Conservation (phyloP, 2,797 vertebrate species). For the Phylloscopus collybita region DNA sequence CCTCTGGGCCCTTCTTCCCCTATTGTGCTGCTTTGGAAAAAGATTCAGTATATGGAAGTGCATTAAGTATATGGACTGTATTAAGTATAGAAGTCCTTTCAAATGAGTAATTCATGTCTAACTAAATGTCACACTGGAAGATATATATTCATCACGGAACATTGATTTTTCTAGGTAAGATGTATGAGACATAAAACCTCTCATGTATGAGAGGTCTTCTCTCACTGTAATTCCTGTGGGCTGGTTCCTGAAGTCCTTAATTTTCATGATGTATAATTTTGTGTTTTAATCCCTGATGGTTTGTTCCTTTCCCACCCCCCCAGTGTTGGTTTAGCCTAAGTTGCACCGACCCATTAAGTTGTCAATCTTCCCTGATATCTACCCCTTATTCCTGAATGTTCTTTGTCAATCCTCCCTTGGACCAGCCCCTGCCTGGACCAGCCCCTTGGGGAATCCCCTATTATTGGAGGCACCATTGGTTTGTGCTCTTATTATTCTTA, state of each 20-base stretch:
- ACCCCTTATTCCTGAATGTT: no score
- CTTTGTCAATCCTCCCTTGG: no score
- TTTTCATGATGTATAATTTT: no score
- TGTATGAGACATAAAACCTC: background rate
- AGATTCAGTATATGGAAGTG: background rate
- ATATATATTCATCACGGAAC: background rate
- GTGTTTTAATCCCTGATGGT: no score
- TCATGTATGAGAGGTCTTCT: background rate
- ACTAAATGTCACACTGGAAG: background rate
- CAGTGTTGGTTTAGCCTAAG: no score
- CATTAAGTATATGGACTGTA: background rate
- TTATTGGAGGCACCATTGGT: no score
- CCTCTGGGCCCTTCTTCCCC: background rate
- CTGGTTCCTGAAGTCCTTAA: background rate
- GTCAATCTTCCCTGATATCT: no score
- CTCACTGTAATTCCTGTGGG: background rate
- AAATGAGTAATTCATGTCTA: background rate
- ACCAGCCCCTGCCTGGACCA: no score
- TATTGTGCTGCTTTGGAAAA: background rate
- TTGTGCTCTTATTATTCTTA: no score
- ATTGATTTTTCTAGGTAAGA: background rate
- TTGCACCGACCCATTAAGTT: no score
- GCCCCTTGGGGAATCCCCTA: no score
- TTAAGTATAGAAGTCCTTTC: background rate
- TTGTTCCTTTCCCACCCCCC: no score